Conservation (phyloP, 1,140 invertebrate genomes). For the Drosophila orena region DNA sequence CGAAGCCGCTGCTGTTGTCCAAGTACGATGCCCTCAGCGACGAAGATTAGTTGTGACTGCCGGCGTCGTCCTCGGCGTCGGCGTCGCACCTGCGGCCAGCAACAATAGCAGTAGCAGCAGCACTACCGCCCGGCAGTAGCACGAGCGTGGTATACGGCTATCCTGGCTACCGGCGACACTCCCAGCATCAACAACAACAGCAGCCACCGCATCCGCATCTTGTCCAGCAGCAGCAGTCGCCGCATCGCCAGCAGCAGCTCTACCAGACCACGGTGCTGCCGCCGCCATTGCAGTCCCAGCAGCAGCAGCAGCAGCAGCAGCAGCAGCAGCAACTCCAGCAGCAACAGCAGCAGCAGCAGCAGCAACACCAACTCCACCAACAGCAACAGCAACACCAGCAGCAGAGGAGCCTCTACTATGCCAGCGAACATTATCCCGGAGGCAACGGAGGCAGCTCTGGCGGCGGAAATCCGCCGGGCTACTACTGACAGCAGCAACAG, state of each 20-base stretch:
- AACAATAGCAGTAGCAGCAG: slow-evolving; percentile 34
- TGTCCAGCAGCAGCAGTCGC: slow-evolving; percentile 28
- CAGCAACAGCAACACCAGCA: slow-evolving; percentile 23
- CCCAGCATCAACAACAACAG: slow-evolving; percentile 23
- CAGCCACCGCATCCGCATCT: slow-evolving; percentile 11
- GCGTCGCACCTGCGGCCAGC: slow-evolving; percentile 59
- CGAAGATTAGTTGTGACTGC: slow-evolving; percentile 89
- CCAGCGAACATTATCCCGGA: slow-evolving; percentile 32
- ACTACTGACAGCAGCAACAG: slow-evolving; percentile 33
- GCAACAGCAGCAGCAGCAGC: slow-evolving; percentile 35
- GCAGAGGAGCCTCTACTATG: slow-evolving; percentile 41
- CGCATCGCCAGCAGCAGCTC: slow-evolving; percentile 40
- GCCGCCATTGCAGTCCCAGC: slow-evolving; percentile 56
- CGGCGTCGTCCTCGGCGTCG: slow-evolving; percentile 79
- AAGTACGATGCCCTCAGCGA: slow-evolving; percentile 95
- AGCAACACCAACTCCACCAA: slow-evolving; percentile 27
- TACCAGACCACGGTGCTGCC: slow-evolving; percentile 42
- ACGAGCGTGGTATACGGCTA: slow-evolving; percentile 40
- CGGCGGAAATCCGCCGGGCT: slow-evolving; percentile 33
- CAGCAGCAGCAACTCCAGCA: slow-evolving; percentile 32
- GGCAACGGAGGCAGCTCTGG: slow-evolving; percentile 5
- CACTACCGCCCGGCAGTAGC: slow-evolving; percentile 18
- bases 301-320: slow-evolving; percentile 28
- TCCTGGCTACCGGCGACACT: slow-evolving; percentile 47
- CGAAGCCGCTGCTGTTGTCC: slow-evolving; percentile 92